phyloP scores from a whole-genome alignment of 2,888 invertebrate genomes.

The Drosophila robusta region DNA sequence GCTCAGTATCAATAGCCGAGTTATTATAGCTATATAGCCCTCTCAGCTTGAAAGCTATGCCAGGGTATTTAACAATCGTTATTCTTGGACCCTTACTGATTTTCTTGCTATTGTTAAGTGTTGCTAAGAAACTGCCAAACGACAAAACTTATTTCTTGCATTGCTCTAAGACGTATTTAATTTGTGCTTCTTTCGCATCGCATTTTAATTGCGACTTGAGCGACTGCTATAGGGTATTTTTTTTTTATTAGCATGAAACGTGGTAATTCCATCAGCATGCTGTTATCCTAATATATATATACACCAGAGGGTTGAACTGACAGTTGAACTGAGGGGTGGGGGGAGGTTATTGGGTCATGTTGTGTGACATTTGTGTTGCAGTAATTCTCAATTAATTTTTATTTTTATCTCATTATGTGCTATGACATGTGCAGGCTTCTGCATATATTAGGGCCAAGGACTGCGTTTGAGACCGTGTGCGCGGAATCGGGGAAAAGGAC shows the following conservation, averaged over 20 bases:
- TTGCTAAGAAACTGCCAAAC: not conserved
- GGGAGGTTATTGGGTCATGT: not conserved
- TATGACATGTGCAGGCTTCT: conserved; percentile 4
- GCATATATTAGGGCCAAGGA: conserved; percentile 6
- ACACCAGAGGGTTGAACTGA: not conserved
- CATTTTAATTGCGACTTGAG: not conserved
- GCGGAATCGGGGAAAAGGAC: not conserved
- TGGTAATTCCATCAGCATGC: not conserved
- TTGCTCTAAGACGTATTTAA: too few species aligned
- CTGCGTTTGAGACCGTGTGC: not conserved
- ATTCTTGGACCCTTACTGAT: too few species aligned
- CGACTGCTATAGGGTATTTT: not conserved
- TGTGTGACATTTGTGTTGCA: not conserved
- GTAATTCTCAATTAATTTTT: conserved; percentile 21
- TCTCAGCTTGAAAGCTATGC: too few species aligned
- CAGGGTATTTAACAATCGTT: too few species aligned
- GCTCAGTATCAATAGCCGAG: too few species aligned
- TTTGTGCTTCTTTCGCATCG: not conserved
- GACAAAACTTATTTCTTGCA: not conserved
- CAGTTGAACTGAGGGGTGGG: too few species aligned
- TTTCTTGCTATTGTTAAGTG: not conserved
- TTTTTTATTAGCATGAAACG: too few species aligned
- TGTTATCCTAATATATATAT: not conserved
- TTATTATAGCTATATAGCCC: too few species aligned
- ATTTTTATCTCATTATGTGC: conserved; percentile 9